phyloP scores from a whole-genome alignment of 2,113 vertebrate genomes.

The Colius striatus region DNA sequence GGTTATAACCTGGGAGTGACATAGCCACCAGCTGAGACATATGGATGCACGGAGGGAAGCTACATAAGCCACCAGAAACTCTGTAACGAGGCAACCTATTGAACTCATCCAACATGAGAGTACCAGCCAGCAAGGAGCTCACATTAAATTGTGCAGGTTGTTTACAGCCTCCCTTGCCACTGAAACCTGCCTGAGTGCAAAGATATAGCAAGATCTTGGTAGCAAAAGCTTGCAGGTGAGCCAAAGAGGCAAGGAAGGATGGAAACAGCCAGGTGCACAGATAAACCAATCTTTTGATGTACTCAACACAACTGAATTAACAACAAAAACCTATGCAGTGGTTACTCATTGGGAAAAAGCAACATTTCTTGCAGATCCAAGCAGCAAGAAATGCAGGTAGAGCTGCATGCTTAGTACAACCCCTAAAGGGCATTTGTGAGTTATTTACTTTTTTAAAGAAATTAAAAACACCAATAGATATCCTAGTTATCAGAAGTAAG shows the following conservation, averaged over 20 bases:
- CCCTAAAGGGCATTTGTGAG: background rate
- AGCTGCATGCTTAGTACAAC: background rate
- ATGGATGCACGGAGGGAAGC: slow-evolving; percentile 34
- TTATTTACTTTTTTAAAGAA: background rate
- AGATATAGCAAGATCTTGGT: background rate
- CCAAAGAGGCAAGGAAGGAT: background rate
- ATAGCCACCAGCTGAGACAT: slow-evolving; percentile 47
- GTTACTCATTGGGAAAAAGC: background rate
- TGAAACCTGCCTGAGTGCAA: background rate
- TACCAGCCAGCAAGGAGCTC: background rate
- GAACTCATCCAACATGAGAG: background rate
- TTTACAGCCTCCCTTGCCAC: background rate
- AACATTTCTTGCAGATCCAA: background rate
- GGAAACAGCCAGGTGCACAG: background rate
- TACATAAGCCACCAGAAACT: slow-evolving; percentile 21
- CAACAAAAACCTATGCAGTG: background rate
- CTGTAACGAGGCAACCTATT: slow-evolving; percentile 27
- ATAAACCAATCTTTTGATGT: background rate
- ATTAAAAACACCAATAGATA: background rate
- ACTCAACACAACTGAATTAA: background rate
- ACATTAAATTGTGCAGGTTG: background rate
- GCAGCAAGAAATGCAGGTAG: background rate
- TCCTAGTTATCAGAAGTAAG: background rate
- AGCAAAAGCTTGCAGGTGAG: background rate
- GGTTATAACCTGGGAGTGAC: slow-evolving; percentile 21